Base-by-base conservation (phyloP, 2,797 vertebrate species). In the Silurus lanzhouensis region DNA sequence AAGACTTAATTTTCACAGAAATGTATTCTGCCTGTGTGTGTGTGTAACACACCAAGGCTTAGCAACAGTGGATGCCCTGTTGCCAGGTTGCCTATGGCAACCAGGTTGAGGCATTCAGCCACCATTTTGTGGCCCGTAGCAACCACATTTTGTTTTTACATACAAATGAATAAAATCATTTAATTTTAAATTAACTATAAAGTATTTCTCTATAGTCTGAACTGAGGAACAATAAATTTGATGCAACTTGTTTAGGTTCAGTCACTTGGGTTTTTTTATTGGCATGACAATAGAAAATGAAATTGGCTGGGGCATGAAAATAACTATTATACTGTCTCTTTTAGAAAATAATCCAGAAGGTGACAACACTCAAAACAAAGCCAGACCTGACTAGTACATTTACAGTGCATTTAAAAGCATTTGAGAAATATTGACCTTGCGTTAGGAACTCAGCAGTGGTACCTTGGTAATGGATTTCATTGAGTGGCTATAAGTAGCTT, bases 81-180 rank as follows among this genome's bases (percentile, higher is more conserved):
- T 77, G 55, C 55, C 19, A 58, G 15, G 25, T 77, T 55, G 46
- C 72, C 48, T 55, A 25, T 58, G 17, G 25, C 15, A 58, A 57
- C 52, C 25, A 76, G 10, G 8, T 76, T 58, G 27, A 76, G 25
- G 12, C 12, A 44, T 46, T 63, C 58, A 44, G 76, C 58, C 22
- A 44, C 31, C 76, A 79, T 63, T 79, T 79, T 79, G 75, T 77
- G 55, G 25, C 46, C 52, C 5, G 25, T 27, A 57, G 48, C 74
- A 57, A 15, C 74, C 52, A 57, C 8, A 2, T 17, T 75, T 75
- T 27, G 19, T 27, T 76, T 14, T 57, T 17, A 57, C n/a, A 76
- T 27, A 57, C 52, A 57, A 27, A 76, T 57, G 25, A 76, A 57
- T 76, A 76, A 8, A 57, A 57, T 9, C 6, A 57, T 9, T 58